Evolutionary conservation across 2,113 vertebrate genomes (phyloP).

Genomic region (Melanerpes formicivorus): DNA sequence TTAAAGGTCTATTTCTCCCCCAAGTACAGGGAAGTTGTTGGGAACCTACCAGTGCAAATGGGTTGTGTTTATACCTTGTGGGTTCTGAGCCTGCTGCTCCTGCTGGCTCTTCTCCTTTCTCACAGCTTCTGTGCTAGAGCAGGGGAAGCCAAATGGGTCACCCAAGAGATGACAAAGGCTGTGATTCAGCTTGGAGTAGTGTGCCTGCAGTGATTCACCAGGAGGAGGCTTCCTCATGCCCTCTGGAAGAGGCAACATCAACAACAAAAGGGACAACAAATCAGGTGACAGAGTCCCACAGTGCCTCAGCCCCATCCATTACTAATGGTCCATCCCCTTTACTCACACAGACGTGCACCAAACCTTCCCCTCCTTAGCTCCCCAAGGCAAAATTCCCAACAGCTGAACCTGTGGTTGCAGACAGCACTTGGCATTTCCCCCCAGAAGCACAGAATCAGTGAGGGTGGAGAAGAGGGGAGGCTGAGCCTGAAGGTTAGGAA

Average conservation of each 20-base stretch:
- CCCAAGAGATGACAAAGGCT: accelerated
- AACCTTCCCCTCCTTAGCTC: not conserved
- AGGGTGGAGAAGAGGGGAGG: too few species aligned
- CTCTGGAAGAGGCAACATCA: not conserved
- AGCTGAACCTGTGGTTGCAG: not conserved
- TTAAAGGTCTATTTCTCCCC: too few species aligned
- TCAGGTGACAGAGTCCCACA: not conserved
- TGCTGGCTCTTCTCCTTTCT: not conserved
- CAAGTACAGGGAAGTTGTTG: not conserved
- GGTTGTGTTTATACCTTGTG: accelerated
- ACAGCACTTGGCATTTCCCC: not conserved
- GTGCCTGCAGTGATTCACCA: not conserved
- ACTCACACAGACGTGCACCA: accelerated
- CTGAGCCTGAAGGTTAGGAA: too few species aligned
- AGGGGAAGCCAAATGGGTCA: not conserved
- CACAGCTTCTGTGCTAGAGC: not conserved
- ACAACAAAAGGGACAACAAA: not conserved
- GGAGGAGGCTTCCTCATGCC: not conserved
- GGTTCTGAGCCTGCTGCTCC: not conserved
- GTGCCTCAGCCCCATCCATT: not conserved
- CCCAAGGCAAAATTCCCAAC: not conserved
- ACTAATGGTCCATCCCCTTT: not conserved
- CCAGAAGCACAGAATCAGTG: too few species aligned
- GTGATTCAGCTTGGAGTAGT: not conserved
- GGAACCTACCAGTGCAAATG: not conserved